Conservation (phyloP, 2,888 invertebrate genomes). For the Creontiades dilutus region DNA sequence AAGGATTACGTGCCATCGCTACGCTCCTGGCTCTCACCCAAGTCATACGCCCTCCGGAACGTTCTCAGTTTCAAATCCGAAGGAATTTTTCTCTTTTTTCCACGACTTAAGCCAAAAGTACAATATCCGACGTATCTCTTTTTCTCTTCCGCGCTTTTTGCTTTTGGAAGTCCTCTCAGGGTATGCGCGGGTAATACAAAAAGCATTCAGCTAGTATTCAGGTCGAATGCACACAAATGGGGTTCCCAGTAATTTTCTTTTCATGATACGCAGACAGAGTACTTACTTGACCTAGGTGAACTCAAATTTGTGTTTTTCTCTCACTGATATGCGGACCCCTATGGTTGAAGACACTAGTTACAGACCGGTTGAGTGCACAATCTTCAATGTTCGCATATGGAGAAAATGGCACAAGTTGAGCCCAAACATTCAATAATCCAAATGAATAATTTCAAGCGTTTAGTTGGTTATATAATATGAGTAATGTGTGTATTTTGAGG, state of each 20-base stretch:
- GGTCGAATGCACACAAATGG: conserved; percentile 32
- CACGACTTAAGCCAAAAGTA: conserved; percentile 33
- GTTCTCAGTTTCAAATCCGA: conserved; percentile 54
- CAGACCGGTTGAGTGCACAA: too few species aligned
- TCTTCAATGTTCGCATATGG: too few species aligned
- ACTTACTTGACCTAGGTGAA: too few species aligned
- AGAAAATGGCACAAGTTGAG: too few species aligned
- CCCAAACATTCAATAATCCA: too few species aligned
- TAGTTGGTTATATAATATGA: too few species aligned
- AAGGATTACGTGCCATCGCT: conserved; percentile 60
- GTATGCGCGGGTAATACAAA: conserved; percentile 18
- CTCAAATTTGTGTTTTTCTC: too few species aligned
- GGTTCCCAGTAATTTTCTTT: background rate
- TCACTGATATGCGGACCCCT: too few species aligned
- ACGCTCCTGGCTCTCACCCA: conserved; percentile 48
- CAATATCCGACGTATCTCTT: conserved; percentile 4
- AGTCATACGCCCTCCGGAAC: conserved; percentile 47
- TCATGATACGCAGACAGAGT: too few species aligned
- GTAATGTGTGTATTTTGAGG: too few species aligned
- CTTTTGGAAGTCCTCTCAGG: background rate
- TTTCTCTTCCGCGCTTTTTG: background rate
- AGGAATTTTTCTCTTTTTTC: conserved; percentile 10
- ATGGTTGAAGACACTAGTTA: too few species aligned
- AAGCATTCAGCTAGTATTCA: conserved; percentile 14
- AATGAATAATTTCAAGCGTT: too few species aligned